Base-by-base conservation (phyloP, 2,888 invertebrate species). In the Creontiades dilutus region DNA sequence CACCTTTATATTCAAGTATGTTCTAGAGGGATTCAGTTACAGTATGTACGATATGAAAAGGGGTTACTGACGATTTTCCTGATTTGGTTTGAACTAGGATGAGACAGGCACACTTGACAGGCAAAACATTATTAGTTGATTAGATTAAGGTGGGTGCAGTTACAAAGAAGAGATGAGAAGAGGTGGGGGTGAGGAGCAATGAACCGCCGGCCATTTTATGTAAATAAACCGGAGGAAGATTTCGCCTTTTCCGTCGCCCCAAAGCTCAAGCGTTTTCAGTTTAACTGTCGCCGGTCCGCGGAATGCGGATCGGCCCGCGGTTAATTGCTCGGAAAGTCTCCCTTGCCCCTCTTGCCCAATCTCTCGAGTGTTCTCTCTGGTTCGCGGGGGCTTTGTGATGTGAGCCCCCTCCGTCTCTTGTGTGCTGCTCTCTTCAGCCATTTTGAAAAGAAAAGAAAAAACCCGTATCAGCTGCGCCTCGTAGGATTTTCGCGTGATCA, bases 261-360 rank as follows among this genome's bases (percentile, higher is more conserved):
- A 52, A 52, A 52, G 61, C 23, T 57, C n/a, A 57, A n/a, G 68
- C 19, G 68, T 23, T 68, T 68, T 68, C 68, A 68, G 68, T 5
- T 68, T 68, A 68, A 68, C 23, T 68, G 68, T 68, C 68, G 68
- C 68, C 27, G 68, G 68, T 23, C 27, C 68, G 68, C 23, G 68
- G 68, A 68, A 68, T 68, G 68, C 68, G 68, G 68, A 68, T 68
- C 68, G 68, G 68, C 23, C 68, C 68, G 68, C 68, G 68, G 68
- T 68, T 68, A 68, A 68, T 68, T 68, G 68, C 68, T 23, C 68
- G 68, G 68, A 68, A 68, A 0, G 68, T 68, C 11, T 27, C 27
- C 68, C 23, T 68, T 23, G 12, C 12, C 23, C 68, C 57, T n/a
- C 57, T 57, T n/a, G n/a, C 27, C 23, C 12, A 27, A 23, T 52